Percentiles rank a stretch among this genome's conserved stretches.
These are phyloP conservation scores for Drosophila simulans DNA, from an alignment of 1,140 invertebrate species.

Conservation along the genomic window DNA sequence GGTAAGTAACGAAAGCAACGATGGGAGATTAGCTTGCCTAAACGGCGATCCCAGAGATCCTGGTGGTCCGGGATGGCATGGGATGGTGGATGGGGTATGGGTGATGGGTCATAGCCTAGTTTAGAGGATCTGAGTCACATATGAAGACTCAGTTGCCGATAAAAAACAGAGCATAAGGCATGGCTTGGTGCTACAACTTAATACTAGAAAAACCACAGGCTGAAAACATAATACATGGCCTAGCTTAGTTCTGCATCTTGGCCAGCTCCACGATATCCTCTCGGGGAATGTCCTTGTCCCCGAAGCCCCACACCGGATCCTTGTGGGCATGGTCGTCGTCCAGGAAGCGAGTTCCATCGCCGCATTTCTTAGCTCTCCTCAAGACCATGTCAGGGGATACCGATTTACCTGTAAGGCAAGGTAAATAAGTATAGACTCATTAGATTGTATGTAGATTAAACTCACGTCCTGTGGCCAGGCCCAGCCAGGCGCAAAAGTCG, in stretches of 20 bases:
- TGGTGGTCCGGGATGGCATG: conserved; percentile 5
- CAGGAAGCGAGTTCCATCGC: conserved; percentile 87
- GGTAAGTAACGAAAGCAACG: conserved; percentile 61
- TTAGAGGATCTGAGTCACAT: neutral
- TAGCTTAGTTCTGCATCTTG: conserved; percentile 82
- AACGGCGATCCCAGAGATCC: conserved; percentile 22
- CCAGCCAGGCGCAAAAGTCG: conserved; percentile 89
- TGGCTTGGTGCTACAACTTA: conserved; percentile 47
- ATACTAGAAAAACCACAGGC: conserved; percentile 53
- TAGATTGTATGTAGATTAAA: conserved; percentile 8
- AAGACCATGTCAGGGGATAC: conserved; percentile 88
- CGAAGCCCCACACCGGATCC: conserved; percentile 86
- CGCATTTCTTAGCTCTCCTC: conserved; percentile 87
- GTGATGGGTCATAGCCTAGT: conserved; percentile 1
- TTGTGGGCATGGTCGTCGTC: conserved; percentile 76
- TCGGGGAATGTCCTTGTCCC: conserved; percentile 85
- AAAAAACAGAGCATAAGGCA: conserved; percentile 17
- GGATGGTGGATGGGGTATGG: neutral
- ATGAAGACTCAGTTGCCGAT: neutral
- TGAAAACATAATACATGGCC: conserved; percentile 26
- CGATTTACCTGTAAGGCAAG: conserved; percentile 85
- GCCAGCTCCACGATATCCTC: conserved; percentile 86
- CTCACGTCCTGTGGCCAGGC: conserved; percentile 91
- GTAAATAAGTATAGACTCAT: neutral
- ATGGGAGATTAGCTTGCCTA: conserved; percentile 22